Evolutionary conservation across 2,888 invertebrate species (phyloP).

Genomic region (Drosophila stalkeri): DNA sequence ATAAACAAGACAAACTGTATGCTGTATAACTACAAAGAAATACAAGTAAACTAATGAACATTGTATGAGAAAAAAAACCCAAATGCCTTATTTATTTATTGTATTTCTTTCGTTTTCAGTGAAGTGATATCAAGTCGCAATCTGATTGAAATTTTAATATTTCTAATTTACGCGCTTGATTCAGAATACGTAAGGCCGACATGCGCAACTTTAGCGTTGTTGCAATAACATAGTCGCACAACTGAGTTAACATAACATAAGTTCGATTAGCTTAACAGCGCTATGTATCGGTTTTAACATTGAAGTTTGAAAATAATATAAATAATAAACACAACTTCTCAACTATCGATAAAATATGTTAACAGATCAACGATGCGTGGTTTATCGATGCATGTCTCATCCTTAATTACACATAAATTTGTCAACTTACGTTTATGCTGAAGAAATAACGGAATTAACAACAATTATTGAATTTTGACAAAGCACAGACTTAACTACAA

Average conservation of each 20-base stretch:
- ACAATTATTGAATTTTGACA: background rate
- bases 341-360: background rate
- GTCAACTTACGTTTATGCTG: background rate
- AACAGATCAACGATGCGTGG: background rate
- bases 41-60: conserved; percentile 50
- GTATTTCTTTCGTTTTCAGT: background rate
- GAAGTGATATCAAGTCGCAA: too few species aligned
- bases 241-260: background rate
- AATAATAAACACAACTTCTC: too few species aligned
- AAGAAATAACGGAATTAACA: background rate
- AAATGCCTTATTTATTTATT: background rate
- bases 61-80: conserved; percentile 13
- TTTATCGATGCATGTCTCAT: background rate
- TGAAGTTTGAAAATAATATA: too few species aligned
- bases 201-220: background rate
- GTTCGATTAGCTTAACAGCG: background rate
- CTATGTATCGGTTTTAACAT: background rate
- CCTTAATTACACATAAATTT: background rate
- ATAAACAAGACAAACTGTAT: conserved; percentile 38
- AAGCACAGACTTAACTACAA: background rate
- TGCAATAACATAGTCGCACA: background rate
- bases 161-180: background rate
- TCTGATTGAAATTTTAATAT: background rate
- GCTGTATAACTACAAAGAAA: conserved; percentile 66
- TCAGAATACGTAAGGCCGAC: background rate